Evolutionary conservation across 1,140 invertebrate species (phyloP).

Genomic region (Littorina saxatilis): DNA sequence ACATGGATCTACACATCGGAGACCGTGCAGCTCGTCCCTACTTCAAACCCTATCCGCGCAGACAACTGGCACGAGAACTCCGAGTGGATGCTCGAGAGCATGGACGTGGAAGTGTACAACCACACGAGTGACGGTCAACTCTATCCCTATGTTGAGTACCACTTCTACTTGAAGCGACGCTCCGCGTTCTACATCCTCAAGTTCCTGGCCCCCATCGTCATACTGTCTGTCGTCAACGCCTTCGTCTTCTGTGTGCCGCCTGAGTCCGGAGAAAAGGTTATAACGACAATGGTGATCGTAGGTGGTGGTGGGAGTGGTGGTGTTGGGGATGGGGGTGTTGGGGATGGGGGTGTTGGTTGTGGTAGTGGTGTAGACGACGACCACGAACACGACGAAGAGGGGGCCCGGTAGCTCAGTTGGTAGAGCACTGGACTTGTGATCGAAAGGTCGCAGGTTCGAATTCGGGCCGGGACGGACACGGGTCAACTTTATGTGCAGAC

Average conservation of each 20-base stretch:
- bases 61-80: constrained; percentile 33
- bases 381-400: too few relatives aligned
- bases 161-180: constrained; percentile 23
- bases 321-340: too few relatives aligned
- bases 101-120: neutral
- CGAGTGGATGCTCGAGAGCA: constrained; percentile 34
- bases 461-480: too few relatives aligned
- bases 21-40: neutral
- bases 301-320: too few relatives aligned
- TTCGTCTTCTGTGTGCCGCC: constrained; percentile 61
- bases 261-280: constrained; percentile 51
- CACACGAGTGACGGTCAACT: neutral
- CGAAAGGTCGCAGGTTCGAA: too few relatives aligned
- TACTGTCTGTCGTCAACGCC: constrained; percentile 52
- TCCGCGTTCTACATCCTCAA: constrained; percentile 40
- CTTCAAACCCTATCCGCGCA: neutral
- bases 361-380: too few relatives aligned
- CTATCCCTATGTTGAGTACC: constrained; percentile 27
- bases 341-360: too few relatives aligned
- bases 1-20: constrained; percentile 35
- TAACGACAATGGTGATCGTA: too few relatives aligned
- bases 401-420: too few relatives aligned
- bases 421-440: too few relatives aligned
- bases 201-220: constrained; percentile 35
- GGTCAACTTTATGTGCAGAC: too few relatives aligned